These are phyloP conservation scores for Crenuchus spilurus DNA, from an alignment of 2,797 vertebrate genomes.

Conservation along the genomic window DNA sequence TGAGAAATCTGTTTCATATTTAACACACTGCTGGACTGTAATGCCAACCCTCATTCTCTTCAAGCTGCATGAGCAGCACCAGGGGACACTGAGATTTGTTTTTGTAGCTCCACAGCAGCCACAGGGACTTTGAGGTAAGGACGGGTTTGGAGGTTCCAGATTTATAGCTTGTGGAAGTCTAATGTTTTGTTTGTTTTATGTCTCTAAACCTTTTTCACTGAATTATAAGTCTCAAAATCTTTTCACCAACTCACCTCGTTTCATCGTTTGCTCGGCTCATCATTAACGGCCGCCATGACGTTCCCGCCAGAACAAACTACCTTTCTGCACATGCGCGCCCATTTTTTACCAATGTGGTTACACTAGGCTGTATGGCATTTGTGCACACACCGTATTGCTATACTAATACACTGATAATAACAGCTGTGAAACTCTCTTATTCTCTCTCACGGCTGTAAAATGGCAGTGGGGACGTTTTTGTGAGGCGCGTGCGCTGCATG, in stretches of 20 bases:
- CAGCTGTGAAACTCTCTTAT: background rate
- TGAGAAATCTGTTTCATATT: conserved; percentile 59
- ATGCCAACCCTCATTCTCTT: conserved; percentile 60
- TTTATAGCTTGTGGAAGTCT: conserved; percentile 5
- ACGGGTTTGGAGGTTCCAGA: background rate
- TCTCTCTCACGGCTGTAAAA: background rate
- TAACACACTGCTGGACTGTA: conserved; percentile 56
- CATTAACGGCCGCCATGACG: background rate
- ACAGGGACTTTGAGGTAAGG: conserved; percentile 49
- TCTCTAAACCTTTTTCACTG: background rate
- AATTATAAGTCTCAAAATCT: background rate
- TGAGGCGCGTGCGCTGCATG: background rate
- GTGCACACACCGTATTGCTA: background rate
- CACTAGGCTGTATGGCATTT: background rate
- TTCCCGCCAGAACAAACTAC: background rate
- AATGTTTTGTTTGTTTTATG: background rate
- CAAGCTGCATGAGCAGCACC: conserved; percentile 40
- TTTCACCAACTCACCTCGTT: background rate
- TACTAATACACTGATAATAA: background rate
- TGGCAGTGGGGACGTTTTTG: background rate
- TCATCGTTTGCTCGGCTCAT: too few relatives aligned
- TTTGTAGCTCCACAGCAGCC: conserved; percentile 49
- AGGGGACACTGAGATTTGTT: conserved; percentile 41
- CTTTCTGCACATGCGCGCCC: background rate
- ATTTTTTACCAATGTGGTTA: background rate